Conservation (phyloP, 2,888 invertebrate species). For the Unio delphinus region DNA sequence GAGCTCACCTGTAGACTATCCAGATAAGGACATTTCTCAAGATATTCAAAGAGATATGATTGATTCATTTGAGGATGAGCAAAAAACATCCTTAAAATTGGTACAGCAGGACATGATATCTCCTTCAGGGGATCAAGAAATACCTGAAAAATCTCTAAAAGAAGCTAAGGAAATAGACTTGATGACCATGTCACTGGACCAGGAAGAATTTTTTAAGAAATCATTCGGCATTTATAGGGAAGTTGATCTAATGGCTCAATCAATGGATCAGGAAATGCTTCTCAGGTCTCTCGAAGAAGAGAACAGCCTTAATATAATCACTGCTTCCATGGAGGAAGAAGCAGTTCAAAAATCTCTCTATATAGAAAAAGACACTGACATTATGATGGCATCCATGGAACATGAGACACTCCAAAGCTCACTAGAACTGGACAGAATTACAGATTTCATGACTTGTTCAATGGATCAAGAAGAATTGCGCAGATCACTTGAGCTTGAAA, state of each 20-base stretch:
- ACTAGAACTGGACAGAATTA: constrained; percentile 21
- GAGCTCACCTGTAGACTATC: background rate
- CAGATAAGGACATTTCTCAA: background rate
- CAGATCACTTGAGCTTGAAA: constrained; percentile 19
- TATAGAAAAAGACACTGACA: constrained; percentile 12
- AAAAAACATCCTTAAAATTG: constrained; percentile 7
- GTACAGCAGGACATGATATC: constrained; percentile 4
- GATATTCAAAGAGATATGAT: constrained; percentile 1
- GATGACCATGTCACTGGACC: background rate
- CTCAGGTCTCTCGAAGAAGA: constrained; percentile 19
- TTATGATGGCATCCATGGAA: constrained; percentile 28
- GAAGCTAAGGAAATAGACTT: no score
- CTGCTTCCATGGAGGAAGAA: constrained; percentile 38
- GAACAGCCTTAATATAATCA: constrained; percentile 27
- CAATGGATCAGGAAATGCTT: constrained; percentile 33
- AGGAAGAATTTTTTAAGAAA: no score
- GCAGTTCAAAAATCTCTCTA: constrained; percentile 28
- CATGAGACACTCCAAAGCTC: constrained; percentile 26
- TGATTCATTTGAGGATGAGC: constrained; percentile 29
- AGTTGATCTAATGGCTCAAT: constrained; percentile 29
- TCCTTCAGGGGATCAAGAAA: no score
- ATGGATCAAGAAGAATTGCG: constrained; percentile 25
- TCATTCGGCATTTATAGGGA: background rate
- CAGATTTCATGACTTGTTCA: constrained; percentile 27
- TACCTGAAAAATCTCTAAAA: no score